Evolutionary conservation across 2,797 vertebrate species (phyloP).

Genomic region (Lithobates sylvaticus): DNA sequence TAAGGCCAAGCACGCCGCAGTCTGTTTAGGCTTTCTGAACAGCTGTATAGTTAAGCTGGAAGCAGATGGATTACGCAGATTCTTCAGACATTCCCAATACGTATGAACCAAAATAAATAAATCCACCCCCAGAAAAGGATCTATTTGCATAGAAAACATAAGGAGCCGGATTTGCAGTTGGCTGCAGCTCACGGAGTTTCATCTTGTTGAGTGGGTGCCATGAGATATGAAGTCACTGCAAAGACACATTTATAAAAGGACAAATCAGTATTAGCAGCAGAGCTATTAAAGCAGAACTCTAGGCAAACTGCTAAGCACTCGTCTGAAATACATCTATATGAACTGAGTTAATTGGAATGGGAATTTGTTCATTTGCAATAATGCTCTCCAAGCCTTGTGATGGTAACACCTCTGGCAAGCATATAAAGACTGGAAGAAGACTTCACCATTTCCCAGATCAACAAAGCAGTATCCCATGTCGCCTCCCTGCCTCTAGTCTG

Average conservation of each 20-base stretch:
- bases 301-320: too few species aligned
- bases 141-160: slow-evolving; percentile 30
- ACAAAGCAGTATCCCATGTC: too few species aligned
- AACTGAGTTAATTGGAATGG: too few species aligned
- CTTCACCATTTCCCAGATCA: too few species aligned
- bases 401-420: too few species aligned
- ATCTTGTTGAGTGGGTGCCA: slow-evolving; percentile 3
- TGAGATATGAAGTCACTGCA: slow-evolving; percentile 9
- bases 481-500: too few species aligned
- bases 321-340: too few species aligned
- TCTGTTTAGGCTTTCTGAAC: background rate
- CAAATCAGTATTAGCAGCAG: too few species aligned
- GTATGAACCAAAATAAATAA: slow-evolving; percentile 18
- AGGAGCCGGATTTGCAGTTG: background rate
- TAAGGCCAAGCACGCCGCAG: background rate
- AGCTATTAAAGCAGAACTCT: too few species aligned
- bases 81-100: background rate
- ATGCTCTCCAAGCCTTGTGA: too few species aligned
- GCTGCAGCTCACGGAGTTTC: background rate
- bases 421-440: too few species aligned
- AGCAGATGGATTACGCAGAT: slow-evolving; percentile 28
- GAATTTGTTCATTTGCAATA: too few species aligned
- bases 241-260: background rate
- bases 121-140: slow-evolving; percentile 18
- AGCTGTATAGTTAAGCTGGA: background rate